Evolutionary conservation across 2,113 vertebrate genomes (phyloP), one percentile per base, ranked within the genome.

Genomic region (Passer montanus): DNA sequence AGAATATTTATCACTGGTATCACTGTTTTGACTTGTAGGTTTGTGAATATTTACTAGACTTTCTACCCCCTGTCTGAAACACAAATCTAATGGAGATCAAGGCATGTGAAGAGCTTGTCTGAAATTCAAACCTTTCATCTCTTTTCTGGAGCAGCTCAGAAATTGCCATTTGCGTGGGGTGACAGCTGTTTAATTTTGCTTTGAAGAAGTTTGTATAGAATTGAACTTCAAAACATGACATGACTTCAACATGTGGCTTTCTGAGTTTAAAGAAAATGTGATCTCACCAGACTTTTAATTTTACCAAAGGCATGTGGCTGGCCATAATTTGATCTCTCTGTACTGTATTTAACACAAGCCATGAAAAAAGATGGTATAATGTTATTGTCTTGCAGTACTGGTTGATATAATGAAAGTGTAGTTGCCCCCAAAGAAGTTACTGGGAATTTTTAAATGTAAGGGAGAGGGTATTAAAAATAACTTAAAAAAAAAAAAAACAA

Each of bases 381-480:
- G 67, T 84, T 83, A 50, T 68, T 96, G 89, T 96, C 64, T 87
- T 94, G 89, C 88, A 77, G 64, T 94, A 76, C 77, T 76, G 63
- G 80, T 55, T 74, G 63, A 69, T 96, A 73, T 84, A 91, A 64
- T 46, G 39, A 21, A 90, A 95, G 67, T 81, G 76, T 96, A 95
- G 95, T 95, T 96, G 74, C 72, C 50, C 39, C 83, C 72, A 95
- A 60, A 86, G 89, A 90, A 77, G 77, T 79, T 94, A 73, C 13
- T 89, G 56, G 66, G 87, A 86, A 95, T 68, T 95, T 37, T 94
- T 87, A 97, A 81, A 69, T 96, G 93, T 96, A 96, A 96, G 84
- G 91, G 85, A 89, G 83, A 91, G 37, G 91, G 77, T 97, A 97
- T 97, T 97, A 97, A 98, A 96, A 98, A 63, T 53, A 95, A 82